Conservation (phyloP, 1,140 invertebrate species). For the Diorhabda elongata region DNA sequence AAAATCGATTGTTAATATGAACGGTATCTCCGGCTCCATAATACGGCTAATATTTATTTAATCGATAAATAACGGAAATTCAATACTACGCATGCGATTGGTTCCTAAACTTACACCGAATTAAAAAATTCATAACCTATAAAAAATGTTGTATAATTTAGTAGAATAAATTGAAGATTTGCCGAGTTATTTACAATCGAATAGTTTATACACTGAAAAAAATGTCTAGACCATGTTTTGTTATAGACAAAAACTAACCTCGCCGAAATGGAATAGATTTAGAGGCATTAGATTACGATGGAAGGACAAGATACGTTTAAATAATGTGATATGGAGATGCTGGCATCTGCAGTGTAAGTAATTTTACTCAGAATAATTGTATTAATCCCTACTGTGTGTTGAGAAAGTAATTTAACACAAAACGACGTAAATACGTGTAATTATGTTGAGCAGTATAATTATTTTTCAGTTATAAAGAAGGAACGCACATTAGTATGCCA, state of each 20-base stretch:
- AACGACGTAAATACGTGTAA: too few species aligned
- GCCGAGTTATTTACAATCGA: too few species aligned
- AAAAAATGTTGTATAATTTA: too few species aligned
- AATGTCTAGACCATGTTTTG: slow-evolving; percentile 37
- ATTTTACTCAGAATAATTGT: not conserved
- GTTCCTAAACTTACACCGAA: too few species aligned
- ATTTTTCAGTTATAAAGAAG: slow-evolving; percentile 83
- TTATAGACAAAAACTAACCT: slow-evolving; percentile 94
- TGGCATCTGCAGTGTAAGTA: slow-evolving; percentile 99
- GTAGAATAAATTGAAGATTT: too few species aligned
- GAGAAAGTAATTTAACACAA: not conserved
- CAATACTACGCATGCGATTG: too few species aligned
- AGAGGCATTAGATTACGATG: slow-evolving; percentile 93
- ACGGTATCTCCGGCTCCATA: too few species aligned
- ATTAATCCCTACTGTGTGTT: not conserved
- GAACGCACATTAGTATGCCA: slow-evolving; percentile 87
- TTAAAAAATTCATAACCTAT: too few species aligned
- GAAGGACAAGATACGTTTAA: slow-evolving; percentile 98
- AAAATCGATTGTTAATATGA: too few species aligned
- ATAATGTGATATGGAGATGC: slow-evolving; percentile 99
- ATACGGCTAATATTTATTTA: too few species aligned
- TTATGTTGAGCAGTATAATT: too few species aligned
- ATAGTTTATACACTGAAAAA: not conserved
- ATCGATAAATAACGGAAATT: too few species aligned
- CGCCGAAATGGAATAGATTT: slow-evolving; percentile 99